A percentile compares a stretch with the other conserved stretches of the same genome.
Evolutionary conservation across 2,888 invertebrate species (phyloP).

Genomic region (Xiphydria camelus): DNA sequence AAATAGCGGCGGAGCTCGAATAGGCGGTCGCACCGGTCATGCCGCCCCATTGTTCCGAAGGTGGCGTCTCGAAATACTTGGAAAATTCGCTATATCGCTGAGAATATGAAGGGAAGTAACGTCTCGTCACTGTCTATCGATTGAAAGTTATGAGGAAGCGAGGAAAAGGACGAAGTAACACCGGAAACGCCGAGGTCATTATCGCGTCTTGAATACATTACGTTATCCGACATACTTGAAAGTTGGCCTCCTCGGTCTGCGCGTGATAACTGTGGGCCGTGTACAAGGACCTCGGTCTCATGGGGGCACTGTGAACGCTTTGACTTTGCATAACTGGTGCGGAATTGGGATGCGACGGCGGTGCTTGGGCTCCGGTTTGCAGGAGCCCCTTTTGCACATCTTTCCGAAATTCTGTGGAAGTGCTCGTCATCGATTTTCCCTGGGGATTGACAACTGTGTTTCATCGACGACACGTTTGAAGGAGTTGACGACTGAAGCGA

Average conservation of each 20-base stretch:
- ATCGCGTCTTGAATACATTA: too few relatives aligned
- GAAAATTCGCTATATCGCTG: slow-evolving; percentile 49
- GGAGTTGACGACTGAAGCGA: too few relatives aligned
- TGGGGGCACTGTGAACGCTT: slow-evolving; percentile 45
- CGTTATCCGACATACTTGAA: slow-evolving; percentile 43
- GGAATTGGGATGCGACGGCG: slow-evolving; percentile 18
- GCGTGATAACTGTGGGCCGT: slow-evolving; percentile 67
- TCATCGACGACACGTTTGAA: too few relatives aligned
- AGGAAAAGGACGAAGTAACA: too few relatives aligned
- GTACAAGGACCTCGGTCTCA: slow-evolving; percentile 70
- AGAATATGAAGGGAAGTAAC: slow-evolving; percentile 8
- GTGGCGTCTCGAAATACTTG: slow-evolving; percentile 49
- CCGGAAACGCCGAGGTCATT: too few relatives aligned
- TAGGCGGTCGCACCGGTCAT: slow-evolving; percentile 25
- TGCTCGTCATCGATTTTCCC: slow-evolving; percentile 38
- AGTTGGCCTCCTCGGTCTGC: slow-evolving; percentile 43
- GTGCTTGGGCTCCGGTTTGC: slow-evolving; percentile 17
- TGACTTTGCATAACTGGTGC: slow-evolving; percentile 33
- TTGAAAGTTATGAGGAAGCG: too few relatives aligned
- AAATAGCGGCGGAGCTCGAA: slow-evolving; percentile 35
- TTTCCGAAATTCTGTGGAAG: slow-evolving; percentile 35
- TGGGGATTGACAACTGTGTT: slow-evolving; percentile 17
- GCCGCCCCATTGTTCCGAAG: slow-evolving; percentile 51
- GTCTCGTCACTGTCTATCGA: too few relatives aligned
- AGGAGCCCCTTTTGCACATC: slow-evolving; percentile 35